Percentiles rank a stretch among this genome's conserved stretches.
Evolutionary conservation across 2,888 invertebrate genomes (phyloP).

Genomic region (Andricus curvator): DNA sequence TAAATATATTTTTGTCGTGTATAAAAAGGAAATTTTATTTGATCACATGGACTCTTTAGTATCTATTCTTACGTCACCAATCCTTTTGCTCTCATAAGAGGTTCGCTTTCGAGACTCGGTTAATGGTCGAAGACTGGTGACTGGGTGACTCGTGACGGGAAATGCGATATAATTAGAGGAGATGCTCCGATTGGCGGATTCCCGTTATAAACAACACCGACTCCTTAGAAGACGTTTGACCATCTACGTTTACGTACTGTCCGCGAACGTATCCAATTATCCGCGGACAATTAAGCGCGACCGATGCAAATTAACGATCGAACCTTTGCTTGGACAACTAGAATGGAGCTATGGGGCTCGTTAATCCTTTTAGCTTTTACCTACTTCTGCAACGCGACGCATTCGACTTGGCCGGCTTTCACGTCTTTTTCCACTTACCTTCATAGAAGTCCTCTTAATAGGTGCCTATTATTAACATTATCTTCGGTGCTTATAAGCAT

Average conservation of each 20-base stretch:
- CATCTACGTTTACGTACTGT: slow-evolving; percentile 20
- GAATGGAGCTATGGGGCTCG: slow-evolving; percentile 34
- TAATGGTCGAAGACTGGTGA: slow-evolving; percentile 29
- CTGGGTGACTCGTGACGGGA: slow-evolving; percentile 57
- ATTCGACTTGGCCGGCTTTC: slow-evolving; percentile 26
- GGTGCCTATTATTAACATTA: slow-evolving; percentile 29
- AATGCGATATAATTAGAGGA: slow-evolving; percentile 61
- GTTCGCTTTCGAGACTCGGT: slow-evolving; percentile 13
- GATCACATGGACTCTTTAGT: neutral
- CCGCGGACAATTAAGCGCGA: slow-evolving; percentile 55
- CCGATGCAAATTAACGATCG: slow-evolving; percentile 55
- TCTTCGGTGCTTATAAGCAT: slow-evolving; percentile 6
- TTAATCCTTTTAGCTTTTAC: slow-evolving; percentile 38
- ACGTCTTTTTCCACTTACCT: slow-evolving; percentile 7
- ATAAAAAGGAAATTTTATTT: neutral
- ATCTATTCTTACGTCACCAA: slow-evolving; percentile 1
- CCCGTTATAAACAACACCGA: slow-evolving; percentile 40
- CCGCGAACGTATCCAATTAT: slow-evolving; percentile 59
- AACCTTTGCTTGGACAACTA: slow-evolving; percentile 21
- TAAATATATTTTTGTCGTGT: too few species aligned
- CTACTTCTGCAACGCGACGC: slow-evolving; percentile 24
- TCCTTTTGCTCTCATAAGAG: neutral
- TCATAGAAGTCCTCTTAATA: slow-evolving; percentile 19
- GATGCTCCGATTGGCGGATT: slow-evolving; percentile 56
- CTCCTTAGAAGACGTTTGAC: slow-evolving; percentile 12